Conservation (phyloP, 1,140 invertebrate species). For the Oncopeltus fasciatus region DNA sequence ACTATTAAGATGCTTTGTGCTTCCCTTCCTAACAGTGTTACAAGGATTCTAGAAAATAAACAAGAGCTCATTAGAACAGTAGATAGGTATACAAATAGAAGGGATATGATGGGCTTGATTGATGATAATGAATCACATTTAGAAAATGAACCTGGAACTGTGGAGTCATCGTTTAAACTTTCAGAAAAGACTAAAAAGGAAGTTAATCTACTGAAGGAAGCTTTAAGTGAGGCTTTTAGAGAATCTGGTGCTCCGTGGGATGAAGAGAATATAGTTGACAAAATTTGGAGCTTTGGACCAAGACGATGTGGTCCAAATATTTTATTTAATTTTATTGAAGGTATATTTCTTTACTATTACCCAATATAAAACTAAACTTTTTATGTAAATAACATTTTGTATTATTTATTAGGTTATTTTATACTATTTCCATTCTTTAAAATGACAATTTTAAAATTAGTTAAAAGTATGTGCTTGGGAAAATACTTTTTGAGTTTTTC, state of each 20-base stretch:
- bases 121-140: not conserved
- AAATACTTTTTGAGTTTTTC: too few relatives aligned
- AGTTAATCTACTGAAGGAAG: conserved; percentile 43
- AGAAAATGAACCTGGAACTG: not conserved
- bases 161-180: not conserved
- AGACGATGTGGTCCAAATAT: conserved; percentile 78
- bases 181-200: conserved; percentile 36
- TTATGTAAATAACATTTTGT: too few relatives aligned
- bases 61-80: conserved; percentile 40
- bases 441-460: too few relatives aligned
- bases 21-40: conserved; percentile 61
- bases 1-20: conserved; percentile 61
- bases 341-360: too few relatives aligned
- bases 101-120: not conserved
- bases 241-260: conserved; percentile 40
- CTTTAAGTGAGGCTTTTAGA: conserved; percentile 46
- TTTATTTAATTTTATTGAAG: conserved; percentile 55
- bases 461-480: too few relatives aligned
- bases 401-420: too few relatives aligned
- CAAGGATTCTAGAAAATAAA: conserved; percentile 50
- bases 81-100: conserved; percentile 31
- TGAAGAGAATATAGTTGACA: conserved; percentile 39
- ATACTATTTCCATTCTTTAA: too few relatives aligned
- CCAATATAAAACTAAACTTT: too few relatives aligned
- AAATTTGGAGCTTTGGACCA: conserved; percentile 86